These are phyloP conservation scores for Cantharis rustica DNA, from an alignment of 2,888 invertebrate species.

Conservation along the genomic window DNA sequence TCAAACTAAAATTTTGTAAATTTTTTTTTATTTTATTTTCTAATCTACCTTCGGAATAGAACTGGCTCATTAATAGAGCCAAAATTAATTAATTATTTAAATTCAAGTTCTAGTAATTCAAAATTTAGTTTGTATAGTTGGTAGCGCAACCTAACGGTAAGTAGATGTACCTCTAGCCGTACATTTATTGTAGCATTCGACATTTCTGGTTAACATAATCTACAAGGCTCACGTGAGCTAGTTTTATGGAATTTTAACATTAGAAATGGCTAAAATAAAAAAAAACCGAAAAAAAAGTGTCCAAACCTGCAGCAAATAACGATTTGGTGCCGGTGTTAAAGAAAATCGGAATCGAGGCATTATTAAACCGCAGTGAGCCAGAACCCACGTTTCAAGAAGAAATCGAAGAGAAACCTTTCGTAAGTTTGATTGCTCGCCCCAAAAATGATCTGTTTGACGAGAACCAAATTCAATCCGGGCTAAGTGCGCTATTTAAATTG, in stretches of 20 bases:
- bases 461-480: slow-evolving; percentile 43
- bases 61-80: too few species aligned
- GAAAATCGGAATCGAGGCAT: neutral
- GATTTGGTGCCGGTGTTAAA: neutral
- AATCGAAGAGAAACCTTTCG: neutral
- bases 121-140: neutral
- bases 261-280: neutral
- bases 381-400: neutral
- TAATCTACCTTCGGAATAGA: too few species aligned
- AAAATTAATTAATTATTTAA: too few species aligned
- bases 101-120: too few species aligned
- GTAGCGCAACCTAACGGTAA: neutral
- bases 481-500: slow-evolving; percentile 51
- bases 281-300: neutral
- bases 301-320: neutral
- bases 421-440: neutral
- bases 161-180: neutral
- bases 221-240: neutral
- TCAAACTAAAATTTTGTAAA: too few species aligned
- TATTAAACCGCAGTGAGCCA: neutral
- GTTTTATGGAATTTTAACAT: neutral
- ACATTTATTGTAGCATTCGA: neutral
- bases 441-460: slow-evolving; percentile 9
- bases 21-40: too few species aligned
- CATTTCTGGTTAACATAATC: neutral